Conservation (phyloP, 2,888 invertebrate species). For the Congeria kusceri region DNA sequence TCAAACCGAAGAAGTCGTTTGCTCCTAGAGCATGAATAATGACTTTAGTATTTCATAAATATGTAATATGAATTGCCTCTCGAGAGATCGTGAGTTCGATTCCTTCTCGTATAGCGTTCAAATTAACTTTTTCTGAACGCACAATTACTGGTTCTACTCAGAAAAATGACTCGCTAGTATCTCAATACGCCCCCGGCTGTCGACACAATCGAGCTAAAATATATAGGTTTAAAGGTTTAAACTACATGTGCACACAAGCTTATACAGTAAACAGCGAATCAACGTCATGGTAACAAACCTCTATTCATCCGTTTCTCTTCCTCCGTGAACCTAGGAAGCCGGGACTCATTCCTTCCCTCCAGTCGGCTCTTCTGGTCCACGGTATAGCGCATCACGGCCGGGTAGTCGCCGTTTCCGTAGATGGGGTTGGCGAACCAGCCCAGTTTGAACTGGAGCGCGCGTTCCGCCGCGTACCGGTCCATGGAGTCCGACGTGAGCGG, state of each 20-base stretch:
- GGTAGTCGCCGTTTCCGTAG: conserved; percentile 87
- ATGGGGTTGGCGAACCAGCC: conserved; percentile 84
- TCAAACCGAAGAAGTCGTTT: conserved; percentile 91
- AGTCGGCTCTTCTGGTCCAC: conserved; percentile 71
- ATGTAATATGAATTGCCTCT: no score
- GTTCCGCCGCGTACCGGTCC: conserved; percentile 75
- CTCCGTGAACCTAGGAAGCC: conserved; percentile 80
- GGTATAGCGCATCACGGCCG: conserved; percentile 77
- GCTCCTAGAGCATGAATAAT: no score
- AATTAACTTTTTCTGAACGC: neutral
- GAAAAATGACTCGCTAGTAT: no score
- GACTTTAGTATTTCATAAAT: no score
- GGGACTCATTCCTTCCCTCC: conserved; percentile 70
- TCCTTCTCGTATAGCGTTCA: neutral
- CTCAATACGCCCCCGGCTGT: no score
- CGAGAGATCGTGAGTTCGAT: no score
- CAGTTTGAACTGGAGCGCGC: conserved; percentile 79
- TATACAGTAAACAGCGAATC: no score
- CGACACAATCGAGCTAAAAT: no score
- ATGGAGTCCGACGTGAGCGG: conserved; percentile 60
- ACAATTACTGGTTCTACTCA: no score
- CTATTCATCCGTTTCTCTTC: conserved; percentile 76
- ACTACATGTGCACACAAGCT: no score
- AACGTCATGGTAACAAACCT: conserved; percentile 72
- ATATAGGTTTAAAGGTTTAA: no score